Percentiles rank a stretch among this genome's conserved stretches.
phyloP scores from a whole-genome alignment of 1,140 invertebrate genomes.

The Carposina sasakii region DNA sequence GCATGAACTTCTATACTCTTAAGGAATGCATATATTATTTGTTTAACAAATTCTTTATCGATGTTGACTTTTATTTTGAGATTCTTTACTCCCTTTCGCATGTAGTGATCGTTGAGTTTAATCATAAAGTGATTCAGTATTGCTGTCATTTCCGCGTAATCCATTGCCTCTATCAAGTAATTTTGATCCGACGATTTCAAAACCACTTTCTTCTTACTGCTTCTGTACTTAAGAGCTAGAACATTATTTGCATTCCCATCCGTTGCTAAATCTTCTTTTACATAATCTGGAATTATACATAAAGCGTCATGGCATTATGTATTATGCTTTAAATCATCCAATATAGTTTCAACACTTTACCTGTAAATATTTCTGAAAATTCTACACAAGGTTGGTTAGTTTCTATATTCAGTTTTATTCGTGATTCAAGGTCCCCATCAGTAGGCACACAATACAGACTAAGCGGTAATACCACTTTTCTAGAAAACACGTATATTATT shows the following conservation, averaged over 20 bases:
- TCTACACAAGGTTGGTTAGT: constrained; percentile 34
- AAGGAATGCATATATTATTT: constrained; percentile 45
- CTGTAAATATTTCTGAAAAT: constrained; percentile 48
- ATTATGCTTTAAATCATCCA: too few relatives aligned
- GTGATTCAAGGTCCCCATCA: constrained; percentile 22
- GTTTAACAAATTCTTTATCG: constrained; percentile 36
- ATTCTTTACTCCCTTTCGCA: constrained; percentile 28
- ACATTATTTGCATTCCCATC: constrained; percentile 17
- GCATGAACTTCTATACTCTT: constrained; percentile 55
- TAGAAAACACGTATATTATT: constrained; percentile 38
- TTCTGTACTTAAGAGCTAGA: constrained; percentile 40
- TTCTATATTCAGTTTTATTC: constrained; percentile 33
- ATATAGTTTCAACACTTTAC: too few relatives aligned
- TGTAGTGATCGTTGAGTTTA: constrained; percentile 34
- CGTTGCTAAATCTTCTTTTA: constrained; percentile 36
- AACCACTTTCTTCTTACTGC: constrained; percentile 38
- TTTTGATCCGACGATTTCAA: constrained; percentile 28
- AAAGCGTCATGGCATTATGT: too few relatives aligned
- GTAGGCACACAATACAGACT: constrained; percentile 41
- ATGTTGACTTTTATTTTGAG: constrained; percentile 32
- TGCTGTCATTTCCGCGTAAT: constrained; percentile 40
- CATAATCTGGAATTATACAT: constrained; percentile 37
- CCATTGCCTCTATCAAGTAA: constrained; percentile 44
- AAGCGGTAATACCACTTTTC: constrained; percentile 39
- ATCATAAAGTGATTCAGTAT: constrained; percentile 40